Conservation (phyloP, 2,888 invertebrate species). For the Philhelius pedissequus region DNA sequence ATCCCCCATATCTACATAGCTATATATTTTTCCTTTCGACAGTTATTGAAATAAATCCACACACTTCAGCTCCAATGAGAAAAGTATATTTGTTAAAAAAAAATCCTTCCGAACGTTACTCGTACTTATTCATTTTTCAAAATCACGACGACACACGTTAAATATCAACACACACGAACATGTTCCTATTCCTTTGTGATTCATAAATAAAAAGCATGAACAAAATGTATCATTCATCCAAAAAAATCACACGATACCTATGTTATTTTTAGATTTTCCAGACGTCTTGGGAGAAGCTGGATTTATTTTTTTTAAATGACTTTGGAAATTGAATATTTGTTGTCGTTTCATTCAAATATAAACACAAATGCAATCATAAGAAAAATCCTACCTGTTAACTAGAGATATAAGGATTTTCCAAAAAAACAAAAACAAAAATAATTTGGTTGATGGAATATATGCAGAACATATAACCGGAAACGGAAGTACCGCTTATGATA, state of each 20-base stretch:
- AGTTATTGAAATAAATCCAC: neutral
- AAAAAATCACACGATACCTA: neutral
- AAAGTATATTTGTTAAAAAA: neutral
- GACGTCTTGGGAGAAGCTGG: neutral
- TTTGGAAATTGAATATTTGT: slow-evolving; percentile 28
- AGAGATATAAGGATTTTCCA: neutral
- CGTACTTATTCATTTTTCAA: slow-evolving; percentile 9
- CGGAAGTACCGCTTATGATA: neutral
- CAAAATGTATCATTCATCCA: neutral
- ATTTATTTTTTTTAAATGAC: slow-evolving; percentile 26
- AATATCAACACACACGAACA: slow-evolving; percentile 6
- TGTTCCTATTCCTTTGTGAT: slow-evolving; percentile 2
- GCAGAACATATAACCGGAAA: neutral
- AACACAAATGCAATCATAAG: neutral
- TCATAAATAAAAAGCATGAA: slow-evolving; percentile 8
- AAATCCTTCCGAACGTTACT: neutral
- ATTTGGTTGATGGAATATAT: slow-evolving; percentile 1
- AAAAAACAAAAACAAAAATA: neutral
- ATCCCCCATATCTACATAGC: neutral
- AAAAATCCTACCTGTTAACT: neutral
- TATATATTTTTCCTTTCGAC: neutral
- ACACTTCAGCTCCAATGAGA: neutral
- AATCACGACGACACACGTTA: neutral
- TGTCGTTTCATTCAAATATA: neutral
- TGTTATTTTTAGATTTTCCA: neutral